Conservation (phyloP, 23 tunicate species). For the Pegea sp. region DNA sequence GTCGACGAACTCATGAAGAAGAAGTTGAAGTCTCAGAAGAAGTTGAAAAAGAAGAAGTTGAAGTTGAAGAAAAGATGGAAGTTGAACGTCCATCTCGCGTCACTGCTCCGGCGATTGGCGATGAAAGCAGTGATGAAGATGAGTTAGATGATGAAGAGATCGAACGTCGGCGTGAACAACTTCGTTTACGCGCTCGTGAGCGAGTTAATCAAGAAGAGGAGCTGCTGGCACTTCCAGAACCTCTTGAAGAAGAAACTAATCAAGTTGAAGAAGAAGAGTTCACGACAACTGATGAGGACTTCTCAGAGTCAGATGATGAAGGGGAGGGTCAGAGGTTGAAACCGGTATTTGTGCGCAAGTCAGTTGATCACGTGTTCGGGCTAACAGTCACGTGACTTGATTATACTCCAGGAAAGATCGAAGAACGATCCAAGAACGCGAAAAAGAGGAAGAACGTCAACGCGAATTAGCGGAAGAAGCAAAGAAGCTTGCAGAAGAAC, state of each 20-base stretch:
- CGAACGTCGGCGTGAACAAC: slow-evolving; percentile 39
- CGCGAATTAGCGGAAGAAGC: slow-evolving; percentile 29
- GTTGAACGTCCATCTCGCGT: background rate
- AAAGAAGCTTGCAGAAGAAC: slow-evolving; percentile 34
- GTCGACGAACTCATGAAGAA: no score
- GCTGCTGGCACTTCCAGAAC: slow-evolving; percentile 29
- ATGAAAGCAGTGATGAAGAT: slow-evolving; percentile 62
- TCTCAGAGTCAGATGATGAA: slow-evolving; percentile 67
- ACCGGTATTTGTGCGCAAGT: slow-evolving; percentile 96
- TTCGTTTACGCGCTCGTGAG: slow-evolving; percentile 41
- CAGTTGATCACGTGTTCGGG: slow-evolving; percentile 2
- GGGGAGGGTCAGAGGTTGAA: slow-evolving; percentile 94
- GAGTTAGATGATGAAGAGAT: slow-evolving; percentile 80
- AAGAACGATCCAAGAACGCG: slow-evolving; percentile 75
- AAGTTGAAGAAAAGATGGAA: slow-evolving; percentile 38
- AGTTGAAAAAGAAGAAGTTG: slow-evolving; percentile 8
- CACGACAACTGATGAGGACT: slow-evolving; percentile 62
- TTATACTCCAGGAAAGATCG: slow-evolving; percentile 44
- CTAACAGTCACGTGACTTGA: background rate
- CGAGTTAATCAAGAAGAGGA: slow-evolving; percentile 48
- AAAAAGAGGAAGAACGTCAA: slow-evolving; percentile 69
- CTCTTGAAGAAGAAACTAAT: slow-evolving; percentile 30
- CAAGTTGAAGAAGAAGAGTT: slow-evolving; percentile 65
- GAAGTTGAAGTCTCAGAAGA: no score
- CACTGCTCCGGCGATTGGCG: slow-evolving; percentile 3